These are phyloP conservation scores for Myiozetetes cayanensis DNA, from an alignment of 2,113 vertebrate species.

Conservation along the genomic window DNA sequence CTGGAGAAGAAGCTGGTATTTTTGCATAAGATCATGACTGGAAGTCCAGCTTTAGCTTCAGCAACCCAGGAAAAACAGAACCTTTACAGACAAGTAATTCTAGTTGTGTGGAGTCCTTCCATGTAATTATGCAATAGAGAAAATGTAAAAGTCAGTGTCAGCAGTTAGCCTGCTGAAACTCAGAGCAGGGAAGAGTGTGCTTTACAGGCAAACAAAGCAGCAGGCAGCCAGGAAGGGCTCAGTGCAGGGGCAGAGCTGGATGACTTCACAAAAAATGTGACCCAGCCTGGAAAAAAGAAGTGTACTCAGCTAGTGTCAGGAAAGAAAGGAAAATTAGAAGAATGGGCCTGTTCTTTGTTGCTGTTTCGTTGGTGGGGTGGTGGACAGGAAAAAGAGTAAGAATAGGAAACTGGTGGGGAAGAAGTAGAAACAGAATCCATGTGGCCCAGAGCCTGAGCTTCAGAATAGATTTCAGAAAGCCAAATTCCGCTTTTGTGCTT, in stretches of 20 bases:
- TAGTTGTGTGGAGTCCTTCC: not conserved
- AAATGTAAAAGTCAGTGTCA: not conserved
- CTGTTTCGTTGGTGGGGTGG: not conserved
- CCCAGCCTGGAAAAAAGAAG: not conserved
- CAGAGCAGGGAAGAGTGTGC: not conserved
- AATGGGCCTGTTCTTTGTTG: not conserved
- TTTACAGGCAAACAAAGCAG: not conserved
- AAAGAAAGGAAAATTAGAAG: not conserved
- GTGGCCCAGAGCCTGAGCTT: not conserved
- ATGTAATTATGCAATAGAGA: not conserved
- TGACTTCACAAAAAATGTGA: not conserved
- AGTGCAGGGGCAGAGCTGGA: not conserved
- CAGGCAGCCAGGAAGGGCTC: not conserved
- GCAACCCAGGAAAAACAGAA: not conserved
- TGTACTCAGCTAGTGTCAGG: not conserved
- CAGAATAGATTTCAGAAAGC: not conserved
- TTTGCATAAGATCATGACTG: not conserved
- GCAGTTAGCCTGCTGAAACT: not conserved
- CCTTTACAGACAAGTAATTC: not conserved
- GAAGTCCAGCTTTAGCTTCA: not conserved
- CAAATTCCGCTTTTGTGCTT: not conserved
- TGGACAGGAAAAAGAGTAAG: not conserved
- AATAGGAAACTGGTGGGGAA: not conserved
- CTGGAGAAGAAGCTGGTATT: not conserved
- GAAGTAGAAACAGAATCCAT: not conserved